A percentile compares a stretch with the other conserved stretches of the same genome.
Evolutionary conservation across 2,797 vertebrate genomes (phyloP).

Genomic region (Sebastes elongatus): DNA sequence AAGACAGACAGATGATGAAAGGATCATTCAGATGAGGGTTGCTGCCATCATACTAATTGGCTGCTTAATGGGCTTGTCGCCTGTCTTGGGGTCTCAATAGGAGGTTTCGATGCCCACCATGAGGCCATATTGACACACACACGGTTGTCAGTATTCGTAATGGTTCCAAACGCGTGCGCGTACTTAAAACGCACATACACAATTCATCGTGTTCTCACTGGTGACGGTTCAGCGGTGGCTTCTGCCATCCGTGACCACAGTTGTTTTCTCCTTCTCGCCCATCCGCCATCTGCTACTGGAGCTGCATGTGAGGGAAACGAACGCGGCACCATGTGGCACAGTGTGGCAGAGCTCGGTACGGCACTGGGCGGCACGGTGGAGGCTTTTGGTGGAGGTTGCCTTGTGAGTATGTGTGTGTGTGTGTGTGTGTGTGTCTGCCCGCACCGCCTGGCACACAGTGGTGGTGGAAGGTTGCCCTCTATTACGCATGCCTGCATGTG

Average conservation of each 20-base stretch:
- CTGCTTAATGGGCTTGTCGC: slow-evolving; percentile 65
- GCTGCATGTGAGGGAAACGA: slow-evolving; percentile 55
- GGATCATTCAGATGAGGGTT: slow-evolving; percentile 68
- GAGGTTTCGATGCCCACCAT: slow-evolving; percentile 18
- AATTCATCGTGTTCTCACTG: slow-evolving; percentile 16
- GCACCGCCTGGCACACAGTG: slow-evolving; percentile 47
- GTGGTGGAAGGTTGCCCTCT: slow-evolving; percentile 58
- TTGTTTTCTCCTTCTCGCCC: slow-evolving; percentile 54
- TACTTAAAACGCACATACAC: slow-evolving; percentile 16
- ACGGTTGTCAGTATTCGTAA: slow-evolving; percentile 3
- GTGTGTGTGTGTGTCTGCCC: slow-evolving; percentile 23
- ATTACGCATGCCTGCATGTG: slow-evolving; percentile 53
- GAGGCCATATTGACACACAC: slow-evolving; percentile 33
- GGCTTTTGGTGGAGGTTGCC: slow-evolving; percentile 31
- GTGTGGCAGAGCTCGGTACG: slow-evolving; percentile 24
- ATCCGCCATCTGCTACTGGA: slow-evolving; percentile 75
- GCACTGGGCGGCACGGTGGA: slow-evolving; percentile 20
- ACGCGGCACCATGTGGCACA: slow-evolving; percentile 63
- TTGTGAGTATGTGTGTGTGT: slow-evolving; percentile 17
- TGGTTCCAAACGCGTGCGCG: slow-evolving; percentile 1
- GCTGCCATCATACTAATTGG: slow-evolving; percentile 74
- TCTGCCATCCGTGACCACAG: slow-evolving; percentile 60
- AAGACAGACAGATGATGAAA: slow-evolving; percentile 69
- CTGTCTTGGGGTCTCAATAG: slow-evolving; percentile 49
- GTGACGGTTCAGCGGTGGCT: slow-evolving; percentile 35